Conservation (phyloP, 2,888 invertebrate species). For the Neoitamus cyanurus region DNA sequence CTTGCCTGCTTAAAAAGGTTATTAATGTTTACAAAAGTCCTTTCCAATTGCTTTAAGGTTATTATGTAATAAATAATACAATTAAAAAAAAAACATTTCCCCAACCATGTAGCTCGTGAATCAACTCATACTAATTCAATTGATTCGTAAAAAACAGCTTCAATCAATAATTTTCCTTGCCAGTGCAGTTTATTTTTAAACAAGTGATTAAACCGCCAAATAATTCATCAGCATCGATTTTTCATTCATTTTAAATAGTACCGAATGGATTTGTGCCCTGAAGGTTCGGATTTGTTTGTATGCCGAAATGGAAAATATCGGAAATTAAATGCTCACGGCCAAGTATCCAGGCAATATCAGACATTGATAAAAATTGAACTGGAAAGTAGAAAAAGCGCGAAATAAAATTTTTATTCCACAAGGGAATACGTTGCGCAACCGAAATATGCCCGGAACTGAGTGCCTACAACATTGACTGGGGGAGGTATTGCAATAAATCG, state of each 20-base stretch:
- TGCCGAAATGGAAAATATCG: neutral
- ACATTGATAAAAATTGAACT: neutral
- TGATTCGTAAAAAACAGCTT: neutral
- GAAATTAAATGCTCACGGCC: neutral
- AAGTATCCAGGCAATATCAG: neutral
- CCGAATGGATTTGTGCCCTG: neutral
- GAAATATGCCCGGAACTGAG: neutral
- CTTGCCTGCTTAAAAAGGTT: too few species aligned
- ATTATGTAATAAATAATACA: neutral
- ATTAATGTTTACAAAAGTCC: too few species aligned
- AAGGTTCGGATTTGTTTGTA: neutral
- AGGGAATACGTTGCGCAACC: neutral
- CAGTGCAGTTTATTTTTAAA: neutral
- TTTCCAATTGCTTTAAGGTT: too few species aligned
- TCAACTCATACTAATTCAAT: neutral
- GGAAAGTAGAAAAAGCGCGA: neutral
- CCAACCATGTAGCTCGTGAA: too few species aligned
- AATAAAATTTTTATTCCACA: neutral
- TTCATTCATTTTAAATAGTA: neutral
- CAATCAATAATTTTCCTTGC: neutral
- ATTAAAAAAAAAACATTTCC: too few species aligned
- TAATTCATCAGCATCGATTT: neutral
- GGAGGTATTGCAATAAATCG: neutral
- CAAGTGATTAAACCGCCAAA: neutral
- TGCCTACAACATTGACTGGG: neutral